These are phyloP conservation scores for Neosilurus mollespiculum DNA, from an alignment of 2,797 vertebrate genomes.

Conservation along the genomic window DNA sequence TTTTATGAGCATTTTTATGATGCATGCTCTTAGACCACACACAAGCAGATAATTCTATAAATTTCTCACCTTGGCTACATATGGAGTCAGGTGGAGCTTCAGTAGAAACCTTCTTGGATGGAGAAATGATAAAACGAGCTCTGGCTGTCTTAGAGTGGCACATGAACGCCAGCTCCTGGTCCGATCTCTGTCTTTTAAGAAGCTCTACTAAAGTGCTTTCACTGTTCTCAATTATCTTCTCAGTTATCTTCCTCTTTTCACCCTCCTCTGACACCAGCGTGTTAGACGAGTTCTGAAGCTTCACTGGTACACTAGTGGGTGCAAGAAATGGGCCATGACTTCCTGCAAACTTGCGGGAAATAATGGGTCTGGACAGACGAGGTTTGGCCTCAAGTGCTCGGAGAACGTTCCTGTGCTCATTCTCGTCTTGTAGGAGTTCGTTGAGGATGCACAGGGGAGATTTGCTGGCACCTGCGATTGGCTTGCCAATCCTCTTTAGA, in stretches of 20 bases:
- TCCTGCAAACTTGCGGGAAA: slow-evolving; percentile 80
- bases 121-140: slow-evolving; percentile 80
- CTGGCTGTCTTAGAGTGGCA: slow-evolving; percentile 76
- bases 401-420: slow-evolving; percentile 82
- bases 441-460: slow-evolving; percentile 87
- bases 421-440: slow-evolving; percentile 87
- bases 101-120: slow-evolving; percentile 77
- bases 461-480: slow-evolving; percentile 83
- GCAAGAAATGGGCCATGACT: slow-evolving; percentile 78
- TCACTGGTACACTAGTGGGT: slow-evolving; percentile 79
- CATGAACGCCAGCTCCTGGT: slow-evolving; percentile 74
- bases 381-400: slow-evolving; percentile 79
- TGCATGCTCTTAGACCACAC: background rate
- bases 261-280: slow-evolving; percentile 45
- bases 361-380: slow-evolving; percentile 77
- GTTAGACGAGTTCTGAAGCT: slow-evolving; percentile 79
- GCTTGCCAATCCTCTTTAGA: slow-evolving; percentile 87
- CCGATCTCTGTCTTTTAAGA: slow-evolving; percentile 81
- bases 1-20: background rate
- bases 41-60: background rate
- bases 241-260: slow-evolving; percentile 59
- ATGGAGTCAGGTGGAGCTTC: slow-evolving; percentile 74
- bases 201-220: slow-evolving; percentile 86
- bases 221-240: slow-evolving; percentile 63
- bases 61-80: slow-evolving; percentile 81